Conservation (phyloP, 2,888 invertebrate genomes). For the Endomychus coccineus region DNA sequence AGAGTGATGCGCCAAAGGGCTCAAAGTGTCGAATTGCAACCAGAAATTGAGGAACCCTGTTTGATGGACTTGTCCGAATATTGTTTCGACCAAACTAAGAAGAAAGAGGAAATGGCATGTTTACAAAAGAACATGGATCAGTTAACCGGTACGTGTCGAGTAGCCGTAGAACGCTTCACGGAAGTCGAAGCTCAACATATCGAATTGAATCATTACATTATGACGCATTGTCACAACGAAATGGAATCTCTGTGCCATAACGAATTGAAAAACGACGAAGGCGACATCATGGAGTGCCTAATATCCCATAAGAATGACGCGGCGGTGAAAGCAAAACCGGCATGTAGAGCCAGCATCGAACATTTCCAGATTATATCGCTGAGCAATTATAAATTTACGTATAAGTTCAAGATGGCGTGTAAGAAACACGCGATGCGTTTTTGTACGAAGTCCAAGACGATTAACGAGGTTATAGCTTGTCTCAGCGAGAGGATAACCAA, state of each 20-base stretch:
- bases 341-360: slow-evolving; percentile 90
- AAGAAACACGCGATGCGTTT: slow-evolving; percentile 66
- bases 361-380: slow-evolving; percentile 93
- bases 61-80: slow-evolving; percentile 74
- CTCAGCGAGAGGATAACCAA: slow-evolving; percentile 86
- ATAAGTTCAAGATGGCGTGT: slow-evolving; percentile 92
- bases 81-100: slow-evolving; percentile 79
- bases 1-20: slow-evolving; percentile 92
- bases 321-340: slow-evolving; percentile 66
- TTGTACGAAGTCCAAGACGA: slow-evolving; percentile 64
- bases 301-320: slow-evolving; percentile 85
- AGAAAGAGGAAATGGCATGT: slow-evolving; percentile 88
- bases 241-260: slow-evolving; percentile 70
- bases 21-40: slow-evolving; percentile 84
- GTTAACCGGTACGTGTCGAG: slow-evolving; percentile 60
- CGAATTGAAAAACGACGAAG: slow-evolving; percentile 67
- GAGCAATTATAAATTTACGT: slow-evolving; percentile 88
- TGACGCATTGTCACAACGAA: slow-evolving; percentile 70
- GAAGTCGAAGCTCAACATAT: slow-evolving; percentile 83
- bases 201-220: slow-evolving; percentile 83
- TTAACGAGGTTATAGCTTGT: slow-evolving; percentile 76
- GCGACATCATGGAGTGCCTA: slow-evolving; percentile 90
- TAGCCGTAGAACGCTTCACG: slow-evolving; percentile 75
- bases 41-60: slow-evolving; percentile 88
- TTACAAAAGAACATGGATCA: slow-evolving; percentile 78